Evolutionary conservation across 2,888 invertebrate genomes (phyloP), one percentile per base, ranked within the genome.

Genomic region (Machimus atricapillus): DNA sequence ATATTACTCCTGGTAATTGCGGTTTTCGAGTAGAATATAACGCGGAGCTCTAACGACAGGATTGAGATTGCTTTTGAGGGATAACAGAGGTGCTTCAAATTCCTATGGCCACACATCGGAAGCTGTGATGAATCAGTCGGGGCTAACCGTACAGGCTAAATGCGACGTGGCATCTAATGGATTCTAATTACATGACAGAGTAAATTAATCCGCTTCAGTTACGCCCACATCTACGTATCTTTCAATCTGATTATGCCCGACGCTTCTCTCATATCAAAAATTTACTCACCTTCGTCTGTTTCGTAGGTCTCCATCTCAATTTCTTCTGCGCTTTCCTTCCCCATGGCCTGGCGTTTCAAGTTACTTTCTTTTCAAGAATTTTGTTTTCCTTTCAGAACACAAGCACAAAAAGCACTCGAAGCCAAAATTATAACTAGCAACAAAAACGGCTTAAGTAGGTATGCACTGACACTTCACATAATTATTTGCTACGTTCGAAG

Each of bases 231-330:
- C 23, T 27, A n/a, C n/a, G n/a, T n/a, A 66, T 66, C 66, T 19
- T 52, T 7, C 66, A 66, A 66, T 66, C 12, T 66, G 23, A 66
- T 66, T 66, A 27, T 12, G 1, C 4, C 66, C 23, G 66, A 66
- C 66, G 27, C 14, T 19, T 66, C 66, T 66, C 40, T 16, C 3
- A 37, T 19, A 40, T 77, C 23, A 9, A 7, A 66, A 43, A 56
- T 58, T 12, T 7, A 86, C 56, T 56, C 56, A 88, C 88, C 88
- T 88, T 88, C 88, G 66, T 88, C 88, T 46, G 88, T 88, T 77
- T 88, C 88, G 46, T 88, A 88, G 9, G 87, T 87, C 52, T 88
- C 88, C 86, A 88, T 87, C 85, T 88, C 87, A 83, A 88, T 88
- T 87, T 88, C 88, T 40, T 88, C 88, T 0, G 66, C 16, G 66